Base-by-base conservation (phyloP, 64 coral and sea anemone genomes). In the Porites lutea region DNA sequence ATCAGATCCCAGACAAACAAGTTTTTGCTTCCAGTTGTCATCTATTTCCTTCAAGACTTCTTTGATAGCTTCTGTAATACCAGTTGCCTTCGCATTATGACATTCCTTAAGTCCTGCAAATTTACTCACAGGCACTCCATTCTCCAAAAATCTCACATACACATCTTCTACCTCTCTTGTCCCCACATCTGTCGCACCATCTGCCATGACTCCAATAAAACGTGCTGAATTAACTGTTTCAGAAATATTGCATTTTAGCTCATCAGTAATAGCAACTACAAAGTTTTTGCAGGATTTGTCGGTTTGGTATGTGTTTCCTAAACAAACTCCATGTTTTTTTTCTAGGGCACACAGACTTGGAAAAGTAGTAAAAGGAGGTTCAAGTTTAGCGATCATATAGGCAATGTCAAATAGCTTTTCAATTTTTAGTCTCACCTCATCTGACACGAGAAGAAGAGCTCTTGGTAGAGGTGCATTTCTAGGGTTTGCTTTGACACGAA, bases 261-360 rank as follows among this genome's bases (percentile, higher is more conserved):
- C 48, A 21, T 72, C 37, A 77, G 71, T 54, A 72, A 88, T 62
- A 19, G 45, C 18, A 10, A 66, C 3, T 65, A 50, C 43, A 79
- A 89, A 89, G n/a, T 89, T 78, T 19, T 79, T 79, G 23, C 88
- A 89, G 19, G 60, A 13, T 89, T 89, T 89, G 9, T 79, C 88
- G 75, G 76, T 89, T 10, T 19, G 18, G 18, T 89, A 90, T 12
- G 88, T 81, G 18, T 81, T 68, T 54, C 88, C 75, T 4, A 81
- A 79, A 0, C 65, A 8, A 20, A 90, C 64, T 7, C 75, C 50
- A 0, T 80, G 65, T 54, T 90, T 90, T 67, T 23, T 69, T 71
- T 90, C 75, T 11, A 50, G n/a, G 15, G 44, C 46, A 90, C 61
- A 69, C 59, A 79, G 75, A 71, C 21, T 23, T 43, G 60, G 73